Conservation (phyloP, 1,140 invertebrate genomes). For the Andrena cerasifolii region DNA sequence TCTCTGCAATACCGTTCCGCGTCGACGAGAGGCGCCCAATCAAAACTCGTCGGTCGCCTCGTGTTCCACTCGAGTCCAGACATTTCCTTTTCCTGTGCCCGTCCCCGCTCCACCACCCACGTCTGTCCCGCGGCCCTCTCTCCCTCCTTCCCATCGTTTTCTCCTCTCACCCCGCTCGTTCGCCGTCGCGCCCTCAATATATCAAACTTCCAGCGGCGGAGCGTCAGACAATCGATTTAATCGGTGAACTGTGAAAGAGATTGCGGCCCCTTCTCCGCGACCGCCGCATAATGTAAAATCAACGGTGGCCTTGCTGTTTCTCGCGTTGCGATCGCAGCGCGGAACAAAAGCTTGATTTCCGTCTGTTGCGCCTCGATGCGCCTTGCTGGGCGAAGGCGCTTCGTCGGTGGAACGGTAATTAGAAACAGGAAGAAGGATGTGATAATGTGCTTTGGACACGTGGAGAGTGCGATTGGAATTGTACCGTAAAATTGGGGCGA, state of each 20-base stretch:
- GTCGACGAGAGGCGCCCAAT: constrained; percentile 28
- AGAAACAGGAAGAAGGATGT: no score
- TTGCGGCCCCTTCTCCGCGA: constrained; percentile 48
- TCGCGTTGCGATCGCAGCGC: constrained; percentile 45
- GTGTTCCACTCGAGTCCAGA: constrained; percentile 39
- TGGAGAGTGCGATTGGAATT: no score
- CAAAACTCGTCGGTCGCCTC: constrained; percentile 42
- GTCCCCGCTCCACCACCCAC: neutral
- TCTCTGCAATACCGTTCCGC: constrained; percentile 11
- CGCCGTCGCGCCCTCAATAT: constrained; percentile 53
- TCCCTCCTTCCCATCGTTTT: neutral
- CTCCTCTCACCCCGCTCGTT: neutral
- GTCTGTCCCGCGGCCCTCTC: neutral
- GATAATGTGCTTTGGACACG: no score
- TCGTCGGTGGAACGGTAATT: no score
- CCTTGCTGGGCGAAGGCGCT: no score
- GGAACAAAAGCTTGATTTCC: constrained; percentile 60
- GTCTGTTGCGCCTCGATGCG: constrained; percentile 13
- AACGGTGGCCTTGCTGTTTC: constrained; percentile 4
- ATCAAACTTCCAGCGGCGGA: constrained; percentile 65
- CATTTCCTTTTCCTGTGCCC: constrained; percentile 27
- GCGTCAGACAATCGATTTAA: constrained; percentile 73
- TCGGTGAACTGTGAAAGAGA: constrained; percentile 71
- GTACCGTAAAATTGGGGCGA: no score
- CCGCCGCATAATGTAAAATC: constrained; percentile 63